Evolutionary conservation across 2,888 invertebrate genomes (phyloP).

Genomic region (Eupithecia tripunctaria): DNA sequence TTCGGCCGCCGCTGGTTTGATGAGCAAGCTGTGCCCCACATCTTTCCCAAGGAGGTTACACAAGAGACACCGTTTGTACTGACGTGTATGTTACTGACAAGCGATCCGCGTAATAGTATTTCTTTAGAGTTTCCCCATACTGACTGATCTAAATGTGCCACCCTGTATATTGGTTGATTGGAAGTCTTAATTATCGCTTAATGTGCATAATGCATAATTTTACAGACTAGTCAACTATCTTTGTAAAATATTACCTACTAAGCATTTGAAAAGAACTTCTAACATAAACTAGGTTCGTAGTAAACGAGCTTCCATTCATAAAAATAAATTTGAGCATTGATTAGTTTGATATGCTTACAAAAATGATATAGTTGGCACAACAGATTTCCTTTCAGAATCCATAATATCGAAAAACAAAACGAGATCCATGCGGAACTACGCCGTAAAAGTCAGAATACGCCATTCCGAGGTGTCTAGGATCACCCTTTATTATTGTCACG

Average conservation of each 20-base stretch:
- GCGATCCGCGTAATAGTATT: conserved; percentile 74
- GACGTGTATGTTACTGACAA: too few relatives aligned
- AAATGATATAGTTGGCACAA: not conserved
- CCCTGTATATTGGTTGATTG: too few relatives aligned
- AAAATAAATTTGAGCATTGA: not conserved
- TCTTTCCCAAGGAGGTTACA: conserved; percentile 79
- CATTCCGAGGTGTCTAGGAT: conserved; percentile 51
- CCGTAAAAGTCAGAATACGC: conserved; percentile 37
- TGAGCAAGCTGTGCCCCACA: conserved; percentile 79
- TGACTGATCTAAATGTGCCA: too few relatives aligned
- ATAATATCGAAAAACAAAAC: conserved; percentile 19
- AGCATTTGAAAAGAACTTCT: too few relatives aligned
- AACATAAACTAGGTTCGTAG: too few relatives aligned
- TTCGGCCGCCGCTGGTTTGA: conserved; percentile 77
- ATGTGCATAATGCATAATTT: not conserved
- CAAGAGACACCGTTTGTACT: not conserved
- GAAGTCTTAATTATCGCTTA: too few relatives aligned
- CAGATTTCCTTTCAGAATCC: not conserved
- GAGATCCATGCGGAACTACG: conserved; percentile 28
- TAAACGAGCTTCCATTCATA: too few relatives aligned
- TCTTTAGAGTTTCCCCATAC: too few relatives aligned
- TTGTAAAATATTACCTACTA: not conserved
- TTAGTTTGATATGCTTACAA: not conserved
- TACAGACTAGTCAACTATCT: not conserved
- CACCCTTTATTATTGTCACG: conserved; percentile 34